Conservation (phyloP, 2,888 invertebrate species). For the Drosophila algonquin region DNA sequence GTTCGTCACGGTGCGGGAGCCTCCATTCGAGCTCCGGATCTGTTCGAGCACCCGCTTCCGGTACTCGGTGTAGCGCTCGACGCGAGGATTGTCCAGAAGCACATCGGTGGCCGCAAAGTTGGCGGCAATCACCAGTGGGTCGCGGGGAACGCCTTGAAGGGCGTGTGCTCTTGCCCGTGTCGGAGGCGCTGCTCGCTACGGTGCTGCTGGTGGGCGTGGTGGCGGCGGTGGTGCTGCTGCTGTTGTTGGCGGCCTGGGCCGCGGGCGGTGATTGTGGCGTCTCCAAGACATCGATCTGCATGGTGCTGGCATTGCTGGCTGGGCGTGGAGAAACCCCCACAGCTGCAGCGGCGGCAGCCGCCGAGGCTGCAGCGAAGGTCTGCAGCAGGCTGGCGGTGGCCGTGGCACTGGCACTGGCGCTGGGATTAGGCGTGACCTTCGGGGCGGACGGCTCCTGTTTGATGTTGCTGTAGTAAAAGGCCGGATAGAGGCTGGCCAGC, state of each 20-base stretch:
- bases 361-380: constrained; percentile 58
- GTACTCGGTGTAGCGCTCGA: constrained; percentile 89
- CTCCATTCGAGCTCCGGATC: constrained; percentile 87
- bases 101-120: constrained; percentile 85
- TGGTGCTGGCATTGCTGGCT: constrained; percentile 61
- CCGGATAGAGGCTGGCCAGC: constrained; percentile 68
- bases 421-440: constrained; percentile 29
- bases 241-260: constrained; percentile 18
- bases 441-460: constrained; percentile 63
- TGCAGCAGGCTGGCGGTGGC: constrained; percentile 53
- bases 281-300: constrained; percentile 65
- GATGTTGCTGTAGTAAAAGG: constrained; percentile 66
- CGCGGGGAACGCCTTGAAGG: constrained; percentile 90
- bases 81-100: constrained; percentile 86
- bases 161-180: constrained; percentile 84
- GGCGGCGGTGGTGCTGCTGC: constrained; percentile 23
- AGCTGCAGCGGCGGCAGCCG: constrained; percentile 47
- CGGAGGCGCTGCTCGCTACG: constrained; percentile 43
- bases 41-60: constrained; percentile 87
- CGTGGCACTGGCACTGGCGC: constrained; percentile 30
- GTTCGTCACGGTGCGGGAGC: constrained; percentile 86
- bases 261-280: constrained; percentile 50
- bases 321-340: constrained; percentile 53
- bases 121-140: constrained; percentile 87
- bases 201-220: constrained; percentile 56